Evolutionary conservation across 2,888 invertebrate species (phyloP).

Genomic region (Caenorhabditis becei): DNA sequence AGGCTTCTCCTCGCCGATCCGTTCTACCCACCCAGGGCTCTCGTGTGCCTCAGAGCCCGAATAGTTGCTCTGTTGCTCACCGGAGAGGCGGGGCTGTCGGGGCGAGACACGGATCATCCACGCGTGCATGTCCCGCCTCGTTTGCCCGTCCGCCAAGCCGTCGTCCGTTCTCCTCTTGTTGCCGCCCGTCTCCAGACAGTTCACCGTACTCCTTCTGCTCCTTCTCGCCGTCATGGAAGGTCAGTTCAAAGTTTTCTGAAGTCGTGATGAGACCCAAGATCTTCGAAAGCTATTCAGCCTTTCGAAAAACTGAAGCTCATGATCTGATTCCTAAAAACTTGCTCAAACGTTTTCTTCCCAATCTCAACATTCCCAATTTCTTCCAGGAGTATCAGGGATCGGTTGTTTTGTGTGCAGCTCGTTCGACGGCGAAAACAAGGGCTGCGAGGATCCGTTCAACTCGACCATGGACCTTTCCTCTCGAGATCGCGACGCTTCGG

Average conservation of each 20-base stretch:
- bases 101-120: slow-evolving; percentile 50
- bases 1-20: slow-evolving; percentile 4
- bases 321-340: too few relatives aligned
- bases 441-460: slow-evolving; percentile 90
- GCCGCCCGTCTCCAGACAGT: slow-evolving; percentile 43
- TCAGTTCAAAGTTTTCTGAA: not conserved
- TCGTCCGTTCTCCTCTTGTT: slow-evolving; percentile 53
- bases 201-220: slow-evolving; percentile 43
- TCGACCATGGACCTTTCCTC: slow-evolving; percentile 76
- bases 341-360: not conserved
- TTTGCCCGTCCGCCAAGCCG: slow-evolving; percentile 56
- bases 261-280: slow-evolving; percentile 13
- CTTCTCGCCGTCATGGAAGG: slow-evolving; percentile 56
- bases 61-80: slow-evolving; percentile 50
- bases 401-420: slow-evolving; percentile 98
- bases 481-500: slow-evolving; percentile 62
- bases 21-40: slow-evolving; percentile 34
- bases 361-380: not conserved
- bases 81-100: slow-evolving; percentile 59
- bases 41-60: slow-evolving; percentile 27
- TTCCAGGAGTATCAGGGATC: slow-evolving; percentile 84
- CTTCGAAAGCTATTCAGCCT: too few relatives aligned
- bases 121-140: slow-evolving; percentile 60
- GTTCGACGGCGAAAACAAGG: slow-evolving; percentile 89
- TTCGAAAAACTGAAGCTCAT: too few relatives aligned